Percentiles rank a stretch among this genome's conserved stretches.
Evolutionary conservation across 2,888 invertebrate species (phyloP).

Genomic region (Agrenia bidenticulata): DNA sequence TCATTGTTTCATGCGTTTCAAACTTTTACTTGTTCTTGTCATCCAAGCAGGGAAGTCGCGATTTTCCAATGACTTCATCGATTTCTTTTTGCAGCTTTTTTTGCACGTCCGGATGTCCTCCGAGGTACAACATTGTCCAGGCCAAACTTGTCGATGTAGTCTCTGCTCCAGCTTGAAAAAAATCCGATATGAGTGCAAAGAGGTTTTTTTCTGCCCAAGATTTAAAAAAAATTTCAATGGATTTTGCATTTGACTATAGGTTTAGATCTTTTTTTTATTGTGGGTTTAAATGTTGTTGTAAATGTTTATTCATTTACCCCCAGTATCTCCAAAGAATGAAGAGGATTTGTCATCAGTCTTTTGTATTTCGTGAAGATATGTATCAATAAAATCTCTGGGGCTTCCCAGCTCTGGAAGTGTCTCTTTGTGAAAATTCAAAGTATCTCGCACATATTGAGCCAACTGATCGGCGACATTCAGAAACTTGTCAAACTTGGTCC

Average conservation of each 20-base stretch:
- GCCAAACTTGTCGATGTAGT: constrained; percentile 26
- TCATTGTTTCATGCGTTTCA: no score
- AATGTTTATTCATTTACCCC: constrained; percentile 29
- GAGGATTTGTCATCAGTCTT: constrained; percentile 40
- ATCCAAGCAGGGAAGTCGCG: constrained; percentile 5
- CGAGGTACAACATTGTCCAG: constrained; percentile 31
- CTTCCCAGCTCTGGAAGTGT: neutral
- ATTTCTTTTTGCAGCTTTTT: constrained; percentile 36
- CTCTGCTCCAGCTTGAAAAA: constrained; percentile 40
- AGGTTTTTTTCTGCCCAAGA: constrained; percentile 26
- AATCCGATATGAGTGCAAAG: constrained; percentile 25
- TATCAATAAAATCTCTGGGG: constrained; percentile 44
- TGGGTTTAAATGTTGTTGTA: neutral
- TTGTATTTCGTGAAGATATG: constrained; percentile 37
- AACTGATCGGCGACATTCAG: neutral
- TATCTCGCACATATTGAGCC: neutral
- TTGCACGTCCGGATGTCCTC: constrained; percentile 26
- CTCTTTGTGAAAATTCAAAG: neutral
- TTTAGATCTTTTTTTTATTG: neutral
- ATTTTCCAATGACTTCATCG: constrained; percentile 25
- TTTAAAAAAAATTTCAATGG: neutral
- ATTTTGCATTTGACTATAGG: neutral
- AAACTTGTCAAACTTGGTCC: constrained; percentile 6
- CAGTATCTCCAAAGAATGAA: constrained; percentile 36
- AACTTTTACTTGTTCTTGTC: no score